Evolutionary conservation across 2,113 vertebrate species (phyloP).

Genomic region (Hemiscyllium ocellatum): DNA sequence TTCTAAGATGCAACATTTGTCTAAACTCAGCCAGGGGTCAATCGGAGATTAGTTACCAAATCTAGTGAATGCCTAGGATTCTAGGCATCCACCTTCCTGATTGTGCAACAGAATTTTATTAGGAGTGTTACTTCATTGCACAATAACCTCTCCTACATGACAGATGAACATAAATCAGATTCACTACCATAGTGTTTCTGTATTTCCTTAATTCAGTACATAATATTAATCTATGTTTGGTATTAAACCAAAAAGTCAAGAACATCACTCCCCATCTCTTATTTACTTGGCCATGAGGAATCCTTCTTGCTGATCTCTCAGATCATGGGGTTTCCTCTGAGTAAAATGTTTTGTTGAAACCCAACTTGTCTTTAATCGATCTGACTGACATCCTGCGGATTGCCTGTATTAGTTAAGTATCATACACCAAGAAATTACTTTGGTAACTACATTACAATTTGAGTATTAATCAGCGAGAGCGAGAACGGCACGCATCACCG

Average conservation of each 20-base stretch:
- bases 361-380: not conserved
- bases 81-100: not conserved
- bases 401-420: not conserved
- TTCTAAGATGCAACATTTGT: not conserved
- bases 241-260: not conserved
- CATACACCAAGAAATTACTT: not conserved
- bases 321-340: not conserved
- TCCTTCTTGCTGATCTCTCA: not conserved
- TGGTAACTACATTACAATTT: not conserved
- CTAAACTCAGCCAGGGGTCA: not conserved
- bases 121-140: not conserved
- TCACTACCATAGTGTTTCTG: not conserved
- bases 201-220: not conserved
- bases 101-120: not conserved
- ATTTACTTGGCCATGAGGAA: not conserved
- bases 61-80: not conserved
- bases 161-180: not conserved
- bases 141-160: not conserved
- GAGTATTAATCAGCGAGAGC: not conserved
- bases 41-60: not conserved
- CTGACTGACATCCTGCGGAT: not conserved
- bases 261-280: not conserved
- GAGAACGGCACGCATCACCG: no score
- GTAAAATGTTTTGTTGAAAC: not conserved
- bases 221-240: not conserved